These are phyloP conservation scores for Myotis brandtii DNA, from an alignment of 2,113 vertebrate species.

Conservation along the genomic window DNA sequence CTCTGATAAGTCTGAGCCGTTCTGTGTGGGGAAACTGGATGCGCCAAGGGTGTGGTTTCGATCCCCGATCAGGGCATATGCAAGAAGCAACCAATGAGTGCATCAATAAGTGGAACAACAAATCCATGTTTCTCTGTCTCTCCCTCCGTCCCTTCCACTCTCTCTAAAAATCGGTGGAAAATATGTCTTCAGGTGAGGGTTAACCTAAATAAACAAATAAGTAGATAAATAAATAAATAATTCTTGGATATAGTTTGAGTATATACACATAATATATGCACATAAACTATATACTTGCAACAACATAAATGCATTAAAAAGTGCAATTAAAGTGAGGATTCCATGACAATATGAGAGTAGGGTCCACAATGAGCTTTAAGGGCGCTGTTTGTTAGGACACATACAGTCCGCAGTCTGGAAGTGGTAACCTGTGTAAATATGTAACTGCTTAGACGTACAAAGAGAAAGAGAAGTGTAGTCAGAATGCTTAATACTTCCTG, in stretches of 20 bases:
- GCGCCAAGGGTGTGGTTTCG: neutral
- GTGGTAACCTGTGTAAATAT: neutral
- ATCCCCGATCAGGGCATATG: neutral
- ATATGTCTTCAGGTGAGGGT: too few relatives aligned
- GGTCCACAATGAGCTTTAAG: neutral
- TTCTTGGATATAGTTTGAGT: neutral
- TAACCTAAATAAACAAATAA: too few relatives aligned
- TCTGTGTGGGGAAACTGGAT: too few relatives aligned
- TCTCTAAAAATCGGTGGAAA: neutral
- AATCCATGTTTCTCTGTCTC: neutral
- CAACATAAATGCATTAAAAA: neutral
- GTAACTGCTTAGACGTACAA: neutral
- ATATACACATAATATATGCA: neutral
- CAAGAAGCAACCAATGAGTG: too few relatives aligned
- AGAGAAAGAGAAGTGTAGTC: neutral
- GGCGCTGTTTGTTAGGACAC: neutral
- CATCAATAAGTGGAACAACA: too few relatives aligned
- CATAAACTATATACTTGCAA: neutral
- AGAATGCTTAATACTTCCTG: neutral
- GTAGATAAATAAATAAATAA: neutral
- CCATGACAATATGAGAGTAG: neutral
- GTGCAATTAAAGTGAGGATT: neutral
- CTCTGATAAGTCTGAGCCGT: too few relatives aligned
- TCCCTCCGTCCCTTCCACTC: neutral
- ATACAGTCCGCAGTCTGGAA: neutral